Conservation (phyloP, 2,113 vertebrate genomes). For the Nanorana parkeri region DNA sequence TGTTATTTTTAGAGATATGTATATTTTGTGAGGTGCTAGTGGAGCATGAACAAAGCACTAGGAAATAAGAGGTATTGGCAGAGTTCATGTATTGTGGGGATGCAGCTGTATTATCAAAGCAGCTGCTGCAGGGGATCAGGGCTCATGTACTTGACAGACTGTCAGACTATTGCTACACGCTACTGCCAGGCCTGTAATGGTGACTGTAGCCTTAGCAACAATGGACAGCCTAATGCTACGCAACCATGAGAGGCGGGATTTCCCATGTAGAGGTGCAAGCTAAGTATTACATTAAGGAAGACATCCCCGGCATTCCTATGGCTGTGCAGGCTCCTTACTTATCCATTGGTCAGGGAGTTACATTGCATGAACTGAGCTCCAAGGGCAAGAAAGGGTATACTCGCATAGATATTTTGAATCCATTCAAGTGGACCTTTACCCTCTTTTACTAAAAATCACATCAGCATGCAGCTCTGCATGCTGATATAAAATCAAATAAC, state of each 20-base stretch:
- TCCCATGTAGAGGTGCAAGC: background rate
- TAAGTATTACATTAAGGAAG: too few species aligned
- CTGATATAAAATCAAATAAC: too few species aligned
- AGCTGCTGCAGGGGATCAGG: background rate
- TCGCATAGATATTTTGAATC: too few species aligned
- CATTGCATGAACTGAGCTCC: too few species aligned
- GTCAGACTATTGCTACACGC: background rate
- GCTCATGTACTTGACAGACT: background rate
- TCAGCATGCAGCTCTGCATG: too few species aligned
- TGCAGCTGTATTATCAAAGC: background rate
- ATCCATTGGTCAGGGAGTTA: too few species aligned
- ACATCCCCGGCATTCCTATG: too few species aligned
- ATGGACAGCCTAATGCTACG: slow-evolving; percentile 1
- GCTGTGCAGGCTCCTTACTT: too few species aligned
- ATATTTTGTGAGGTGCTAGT: background rate
- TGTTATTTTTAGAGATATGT: too few species aligned
- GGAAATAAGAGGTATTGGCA: background rate
- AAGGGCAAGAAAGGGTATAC: too few species aligned
- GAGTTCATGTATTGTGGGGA: background rate
- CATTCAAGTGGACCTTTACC: too few species aligned
- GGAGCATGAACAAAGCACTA: background rate
- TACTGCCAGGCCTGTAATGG: background rate
- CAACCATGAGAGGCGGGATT: background rate
- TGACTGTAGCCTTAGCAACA: slow-evolving; percentile 15
- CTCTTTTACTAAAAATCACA: too few species aligned